These are phyloP conservation scores for Apamea sordens DNA, from an alignment of 2,888 invertebrate genomes.

Conservation along the genomic window DNA sequence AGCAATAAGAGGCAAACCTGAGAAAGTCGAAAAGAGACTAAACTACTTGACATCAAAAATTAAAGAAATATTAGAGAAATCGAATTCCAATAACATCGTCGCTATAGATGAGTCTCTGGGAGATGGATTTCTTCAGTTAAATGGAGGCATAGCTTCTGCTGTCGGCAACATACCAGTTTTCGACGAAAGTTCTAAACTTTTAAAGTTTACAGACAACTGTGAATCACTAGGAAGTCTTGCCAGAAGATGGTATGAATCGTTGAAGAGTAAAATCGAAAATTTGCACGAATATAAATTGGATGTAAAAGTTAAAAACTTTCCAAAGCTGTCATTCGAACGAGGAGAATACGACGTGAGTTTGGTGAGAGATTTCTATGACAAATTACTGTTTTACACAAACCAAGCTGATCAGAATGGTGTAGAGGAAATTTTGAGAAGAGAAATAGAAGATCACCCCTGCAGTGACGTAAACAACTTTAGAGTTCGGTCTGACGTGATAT, in stretches of 20 bases:
- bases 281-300: constrained; percentile 42
- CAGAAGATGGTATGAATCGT: constrained; percentile 11
- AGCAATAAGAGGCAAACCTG: constrained; percentile 35
- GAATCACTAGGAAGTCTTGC: constrained; percentile 28
- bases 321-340: constrained; percentile 41
- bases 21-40: constrained; percentile 11
- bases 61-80: constrained; percentile 23
- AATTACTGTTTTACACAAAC: constrained; percentile 53
- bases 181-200: constrained; percentile 37
- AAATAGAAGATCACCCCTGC: constrained; percentile 30
- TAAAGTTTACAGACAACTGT: constrained; percentile 22
- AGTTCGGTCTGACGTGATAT: constrained; percentile 40
- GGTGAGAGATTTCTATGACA: constrained; percentile 42
- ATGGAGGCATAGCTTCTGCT: constrained; percentile 50
- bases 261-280: constrained; percentile 29
- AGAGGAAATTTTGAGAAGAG: constrained; percentile 34
- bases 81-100: constrained; percentile 8
- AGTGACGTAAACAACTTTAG: constrained; percentile 17
- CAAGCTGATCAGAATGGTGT: constrained; percentile 48
- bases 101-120: constrained; percentile 45
- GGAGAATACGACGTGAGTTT: constrained; percentile 29
- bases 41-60: neutral
- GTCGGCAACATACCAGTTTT: constrained; percentile 52
- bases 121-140: constrained; percentile 32
- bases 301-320: constrained; percentile 46